A percentile compares a stretch with the other conserved stretches of the same genome.
These are phyloP conservation scores for Hemicentrotus pulcherrimus DNA, from an alignment of 35 echinoderm and acorn worm species.

Conservation along the genomic window DNA sequence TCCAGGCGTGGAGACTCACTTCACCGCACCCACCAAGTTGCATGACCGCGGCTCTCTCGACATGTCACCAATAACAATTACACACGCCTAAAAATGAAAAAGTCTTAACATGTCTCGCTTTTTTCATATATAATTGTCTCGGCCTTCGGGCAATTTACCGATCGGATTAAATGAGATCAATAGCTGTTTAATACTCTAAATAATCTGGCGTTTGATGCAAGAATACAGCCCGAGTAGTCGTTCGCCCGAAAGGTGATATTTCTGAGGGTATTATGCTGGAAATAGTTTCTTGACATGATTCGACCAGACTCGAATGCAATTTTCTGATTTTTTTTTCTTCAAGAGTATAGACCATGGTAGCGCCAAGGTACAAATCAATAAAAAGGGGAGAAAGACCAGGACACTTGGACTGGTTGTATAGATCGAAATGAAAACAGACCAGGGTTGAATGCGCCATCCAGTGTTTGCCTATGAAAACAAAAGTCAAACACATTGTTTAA, in stretches of 20 bases:
- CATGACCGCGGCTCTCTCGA: constrained; percentile 28
- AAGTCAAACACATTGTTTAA: constrained; percentile 27
- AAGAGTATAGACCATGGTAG: neutral
- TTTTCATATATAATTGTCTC: constrained; percentile 16
- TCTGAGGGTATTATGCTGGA: constrained; percentile 8
- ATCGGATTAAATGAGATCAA: constrained; percentile 44
- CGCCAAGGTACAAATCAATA: constrained; percentile 16
- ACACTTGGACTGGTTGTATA: constrained; percentile 21
- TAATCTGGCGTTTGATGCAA: neutral
- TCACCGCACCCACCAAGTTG: neutral
- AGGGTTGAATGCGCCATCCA: constrained; percentile 35
- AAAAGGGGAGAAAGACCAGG: constrained; percentile 8
- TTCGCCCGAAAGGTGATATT: constrained; percentile 43
- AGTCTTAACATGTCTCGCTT: neutral
- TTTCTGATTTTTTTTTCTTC: neutral
- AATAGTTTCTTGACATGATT: constrained; percentile 19
- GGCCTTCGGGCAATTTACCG: constrained; percentile 43
- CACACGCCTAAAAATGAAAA: constrained; percentile 11
- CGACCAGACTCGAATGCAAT: neutral
- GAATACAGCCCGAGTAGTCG: constrained; percentile 28
- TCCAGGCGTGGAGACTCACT: neutral
- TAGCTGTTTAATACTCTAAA: constrained; percentile 51
- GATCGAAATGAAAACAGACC: constrained; percentile 23
- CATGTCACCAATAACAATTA: constrained; percentile 25
- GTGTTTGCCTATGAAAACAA: constrained; percentile 23